Conservation (phyloP, 2,888 invertebrate species). For the Agrotis puta region DNA sequence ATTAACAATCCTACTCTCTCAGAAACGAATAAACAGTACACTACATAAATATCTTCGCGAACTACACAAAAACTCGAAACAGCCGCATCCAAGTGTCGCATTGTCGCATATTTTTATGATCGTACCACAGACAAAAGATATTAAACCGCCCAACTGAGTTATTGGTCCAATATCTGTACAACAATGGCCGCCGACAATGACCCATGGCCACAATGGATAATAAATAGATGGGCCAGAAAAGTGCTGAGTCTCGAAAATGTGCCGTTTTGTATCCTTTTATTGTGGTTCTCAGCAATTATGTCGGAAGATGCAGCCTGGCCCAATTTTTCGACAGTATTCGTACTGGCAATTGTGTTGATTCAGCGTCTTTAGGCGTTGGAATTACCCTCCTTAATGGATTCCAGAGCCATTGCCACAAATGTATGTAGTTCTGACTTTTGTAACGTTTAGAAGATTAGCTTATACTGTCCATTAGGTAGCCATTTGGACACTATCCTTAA, state of each 20-base stretch:
- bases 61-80: conserved; percentile 17
- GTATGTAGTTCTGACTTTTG: not conserved
- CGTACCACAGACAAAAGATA: conserved; percentile 73
- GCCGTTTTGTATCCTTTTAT: conserved; percentile 62
- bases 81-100: conserved; percentile 54
- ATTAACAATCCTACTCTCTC: not conserved
- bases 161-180: conserved; percentile 83
- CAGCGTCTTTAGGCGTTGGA: conserved; percentile 13
- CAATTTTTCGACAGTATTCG: conserved; percentile 33
- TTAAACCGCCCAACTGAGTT: conserved; percentile 79
- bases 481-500: too few relatives aligned
- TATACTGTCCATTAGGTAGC: too few relatives aligned
- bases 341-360: conserved; percentile 36
- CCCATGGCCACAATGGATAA: conserved; percentile 76
- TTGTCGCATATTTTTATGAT: conserved; percentile 67
- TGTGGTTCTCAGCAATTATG: conserved; percentile 56
- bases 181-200: conserved; percentile 78
- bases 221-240: conserved; percentile 74
- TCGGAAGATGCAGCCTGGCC: conserved; percentile 30
- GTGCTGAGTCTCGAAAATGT: conserved; percentile 61
- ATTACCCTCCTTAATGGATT: conserved; percentile 4
- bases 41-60: conserved; percentile 18
- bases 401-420: not conserved
- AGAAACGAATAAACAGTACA: conserved; percentile 20
- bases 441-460: not conserved